Conservation (phyloP, 2,888 invertebrate species). For the Drosophila testacea region DNA sequence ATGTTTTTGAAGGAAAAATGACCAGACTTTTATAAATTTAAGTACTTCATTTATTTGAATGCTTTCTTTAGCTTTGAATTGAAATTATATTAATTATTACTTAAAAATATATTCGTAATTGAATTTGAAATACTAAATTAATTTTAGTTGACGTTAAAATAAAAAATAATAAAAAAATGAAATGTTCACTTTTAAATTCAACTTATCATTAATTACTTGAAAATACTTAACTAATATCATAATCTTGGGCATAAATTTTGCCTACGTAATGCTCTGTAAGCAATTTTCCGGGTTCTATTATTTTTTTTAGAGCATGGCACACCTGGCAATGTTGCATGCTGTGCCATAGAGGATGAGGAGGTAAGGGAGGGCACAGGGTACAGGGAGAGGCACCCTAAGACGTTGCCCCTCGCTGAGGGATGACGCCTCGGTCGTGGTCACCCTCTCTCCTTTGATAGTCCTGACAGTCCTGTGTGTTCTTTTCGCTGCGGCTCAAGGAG, state of each 20-base stretch:
- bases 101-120: too few relatives aligned
- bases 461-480: constrained; percentile 51
- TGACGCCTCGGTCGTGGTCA: constrained; percentile 61
- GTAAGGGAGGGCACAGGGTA: background rate
- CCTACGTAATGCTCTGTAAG: constrained; percentile 32
- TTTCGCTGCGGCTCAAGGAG: constrained; percentile 66
- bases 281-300: constrained; percentile 12
- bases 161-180: too few relatives aligned
- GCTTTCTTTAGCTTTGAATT: too few relatives aligned
- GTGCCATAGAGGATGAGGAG: background rate
- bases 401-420: constrained; percentile 67
- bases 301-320: constrained; percentile 25
- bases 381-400: constrained; percentile 47
- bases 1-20: too few relatives aligned
- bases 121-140: too few relatives aligned
- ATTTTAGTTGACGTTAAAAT: too few relatives aligned
- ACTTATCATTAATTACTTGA: background rate
- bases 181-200: background rate
- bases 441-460: constrained; percentile 11
- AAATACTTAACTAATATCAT: constrained; percentile 25
- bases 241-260: constrained; percentile 25
- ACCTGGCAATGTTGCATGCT: constrained; percentile 47
- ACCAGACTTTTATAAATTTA: too few relatives aligned
- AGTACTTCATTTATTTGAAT: too few relatives aligned
- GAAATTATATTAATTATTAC: too few relatives aligned